Conservation (phyloP, 1,140 invertebrate species). For the Pseudomyrmex gracilis region DNA sequence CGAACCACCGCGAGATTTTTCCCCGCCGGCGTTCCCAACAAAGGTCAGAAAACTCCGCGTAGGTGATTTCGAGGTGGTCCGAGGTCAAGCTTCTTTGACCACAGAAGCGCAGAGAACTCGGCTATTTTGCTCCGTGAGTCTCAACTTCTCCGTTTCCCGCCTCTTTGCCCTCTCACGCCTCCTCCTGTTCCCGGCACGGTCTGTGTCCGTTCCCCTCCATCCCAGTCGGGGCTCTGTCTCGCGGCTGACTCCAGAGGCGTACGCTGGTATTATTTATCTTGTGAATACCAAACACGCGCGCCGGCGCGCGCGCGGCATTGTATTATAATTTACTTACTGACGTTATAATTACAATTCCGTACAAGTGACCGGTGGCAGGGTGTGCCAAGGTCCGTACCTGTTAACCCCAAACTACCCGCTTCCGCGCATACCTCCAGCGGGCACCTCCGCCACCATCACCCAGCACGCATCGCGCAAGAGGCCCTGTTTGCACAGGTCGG, state of each 20-base stretch:
- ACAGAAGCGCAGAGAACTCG: conserved; percentile 51
- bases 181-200: conserved; percentile 7
- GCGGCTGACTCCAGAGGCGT: conserved; percentile 44
- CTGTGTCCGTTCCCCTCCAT: background rate
- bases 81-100: conserved; percentile 65
- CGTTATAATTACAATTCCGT: conserved; percentile 85
- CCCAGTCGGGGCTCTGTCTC: conserved; percentile 55
- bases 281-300: conserved; percentile 83
- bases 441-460: conserved; percentile 28
- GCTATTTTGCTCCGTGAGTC: conserved; percentile 56
- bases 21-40: conserved; percentile 34
- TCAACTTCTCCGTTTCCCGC: conserved; percentile 40
- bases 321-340: conserved; percentile 86
- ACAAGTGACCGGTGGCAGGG: conserved; percentile 75
- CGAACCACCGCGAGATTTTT: conserved; percentile 58
- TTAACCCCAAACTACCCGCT: conserved; percentile 53
- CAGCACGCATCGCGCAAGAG: conserved; percentile 38
- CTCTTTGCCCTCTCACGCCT: background rate
- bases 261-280: conserved; percentile 81
- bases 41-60: conserved; percentile 63
- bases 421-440: conserved; percentile 45
- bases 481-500: conserved; percentile 82
- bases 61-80: conserved; percentile 63
- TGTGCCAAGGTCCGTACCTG: conserved; percentile 41
- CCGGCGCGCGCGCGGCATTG: conserved; percentile 75